Evolutionary conservation across 2,797 vertebrate genomes (phyloP).

Genomic region (Champsocephalus gunnari): DNA sequence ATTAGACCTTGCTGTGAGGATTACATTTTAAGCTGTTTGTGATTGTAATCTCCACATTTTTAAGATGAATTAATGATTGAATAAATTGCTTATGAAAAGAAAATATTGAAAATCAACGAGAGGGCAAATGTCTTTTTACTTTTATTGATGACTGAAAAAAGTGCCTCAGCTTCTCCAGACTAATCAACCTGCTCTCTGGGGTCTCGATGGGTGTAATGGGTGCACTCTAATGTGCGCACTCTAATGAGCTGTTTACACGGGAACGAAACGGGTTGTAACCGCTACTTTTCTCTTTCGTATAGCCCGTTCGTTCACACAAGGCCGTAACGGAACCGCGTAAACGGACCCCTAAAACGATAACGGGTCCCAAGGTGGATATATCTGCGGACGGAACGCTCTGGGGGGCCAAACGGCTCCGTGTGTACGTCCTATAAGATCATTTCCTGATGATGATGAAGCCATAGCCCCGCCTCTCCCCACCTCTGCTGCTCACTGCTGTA

Average conservation of each 20-base stretch:
- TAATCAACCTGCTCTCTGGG: slow-evolving; percentile 69
- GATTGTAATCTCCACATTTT: slow-evolving; percentile 44
- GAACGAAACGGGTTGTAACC: too few relatives aligned
- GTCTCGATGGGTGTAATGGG: slow-evolving; percentile 67
- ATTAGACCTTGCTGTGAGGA: slow-evolving; percentile 46
- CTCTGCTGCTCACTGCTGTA: too few relatives aligned
- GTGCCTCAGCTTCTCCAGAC: slow-evolving; percentile 53
- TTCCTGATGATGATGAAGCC: too few relatives aligned
- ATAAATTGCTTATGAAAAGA: slow-evolving; percentile 55
- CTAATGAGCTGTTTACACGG: background rate
- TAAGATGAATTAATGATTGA: slow-evolving; percentile 60
- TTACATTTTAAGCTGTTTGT: slow-evolving; percentile 49
- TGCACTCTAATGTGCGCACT: slow-evolving; percentile 36
- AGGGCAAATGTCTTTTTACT: slow-evolving; percentile 65
- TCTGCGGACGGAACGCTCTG: too few relatives aligned
- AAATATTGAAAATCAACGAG: slow-evolving; percentile 60
- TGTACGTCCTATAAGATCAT: too few relatives aligned
- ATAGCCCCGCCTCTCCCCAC: too few relatives aligned
- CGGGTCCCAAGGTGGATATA: too few relatives aligned
- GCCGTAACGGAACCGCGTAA: too few relatives aligned
- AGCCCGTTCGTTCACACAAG: too few relatives aligned
- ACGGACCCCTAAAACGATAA: too few relatives aligned
- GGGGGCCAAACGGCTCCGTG: too few relatives aligned
- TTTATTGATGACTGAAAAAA: slow-evolving; percentile 68
- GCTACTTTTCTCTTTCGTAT: too few relatives aligned